Conservation (phyloP, 1,140 invertebrate species). For the Dendroctonus valens region DNA sequence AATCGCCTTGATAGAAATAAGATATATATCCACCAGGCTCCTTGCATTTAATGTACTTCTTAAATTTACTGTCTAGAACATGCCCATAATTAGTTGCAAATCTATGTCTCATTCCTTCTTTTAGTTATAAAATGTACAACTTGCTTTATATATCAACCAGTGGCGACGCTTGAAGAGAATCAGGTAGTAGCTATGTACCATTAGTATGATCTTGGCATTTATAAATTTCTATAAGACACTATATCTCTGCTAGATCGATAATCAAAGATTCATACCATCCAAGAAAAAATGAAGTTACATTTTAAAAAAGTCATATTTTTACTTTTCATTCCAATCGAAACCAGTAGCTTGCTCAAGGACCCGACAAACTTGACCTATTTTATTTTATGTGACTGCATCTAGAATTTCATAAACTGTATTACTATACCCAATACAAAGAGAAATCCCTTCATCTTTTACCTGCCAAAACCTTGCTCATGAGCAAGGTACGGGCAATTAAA, state of each 20-base stretch:
- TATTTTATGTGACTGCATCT: too few relatives aligned
- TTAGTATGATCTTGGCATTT: too few relatives aligned
- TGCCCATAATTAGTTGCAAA: conserved; percentile 3
- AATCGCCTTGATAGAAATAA: conserved; percentile 38
- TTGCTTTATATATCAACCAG: neutral
- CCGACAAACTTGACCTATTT: too few relatives aligned
- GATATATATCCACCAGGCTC: conserved; percentile 35
- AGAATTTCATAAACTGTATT: too few relatives aligned
- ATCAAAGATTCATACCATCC: too few relatives aligned
- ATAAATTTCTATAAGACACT: too few relatives aligned
- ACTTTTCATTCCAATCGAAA: too few relatives aligned
- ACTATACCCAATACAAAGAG: conserved; percentile 11
- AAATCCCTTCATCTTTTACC: conserved; percentile 36
- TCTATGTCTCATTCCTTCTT: neutral
- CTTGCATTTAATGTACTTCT: conserved; percentile 28
- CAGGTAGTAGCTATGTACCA: too few relatives aligned
- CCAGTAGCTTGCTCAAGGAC: too few relatives aligned
- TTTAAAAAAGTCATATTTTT: too few relatives aligned
- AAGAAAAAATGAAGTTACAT: too few relatives aligned
- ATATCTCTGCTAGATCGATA: too few relatives aligned
- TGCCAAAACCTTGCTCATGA: conserved; percentile 33
- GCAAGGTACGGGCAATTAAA: conserved; percentile 33
- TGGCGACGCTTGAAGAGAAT: neutral
- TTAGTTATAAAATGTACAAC: neutral
- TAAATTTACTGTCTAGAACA: conserved; percentile 18